phyloP scores from a whole-genome alignment of 2,113 vertebrate genomes.

The Thalassarche chlororhynchos region DNA sequence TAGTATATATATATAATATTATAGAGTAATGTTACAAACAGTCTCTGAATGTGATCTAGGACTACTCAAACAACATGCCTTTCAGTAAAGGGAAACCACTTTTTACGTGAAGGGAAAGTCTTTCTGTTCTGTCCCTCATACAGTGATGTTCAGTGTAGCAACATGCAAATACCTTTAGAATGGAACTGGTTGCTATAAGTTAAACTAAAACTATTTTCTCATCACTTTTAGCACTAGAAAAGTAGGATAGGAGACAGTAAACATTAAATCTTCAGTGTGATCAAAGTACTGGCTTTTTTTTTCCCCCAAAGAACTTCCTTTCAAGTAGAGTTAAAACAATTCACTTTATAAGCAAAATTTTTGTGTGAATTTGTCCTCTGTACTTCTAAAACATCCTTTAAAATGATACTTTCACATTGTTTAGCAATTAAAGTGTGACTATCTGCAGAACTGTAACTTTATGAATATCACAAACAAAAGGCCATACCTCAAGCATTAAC shows the following conservation, averaged over 20 bases:
- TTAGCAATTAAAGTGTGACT: background rate
- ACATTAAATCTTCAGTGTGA: background rate
- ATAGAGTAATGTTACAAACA: background rate
- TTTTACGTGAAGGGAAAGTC: background rate
- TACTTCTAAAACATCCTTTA: background rate
- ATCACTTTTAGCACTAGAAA: background rate
- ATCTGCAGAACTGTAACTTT: background rate
- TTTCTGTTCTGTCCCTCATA: background rate
- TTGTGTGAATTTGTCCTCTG: background rate
- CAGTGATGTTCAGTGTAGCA: background rate
- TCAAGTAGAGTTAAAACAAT: background rate
- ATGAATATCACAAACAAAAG: background rate
- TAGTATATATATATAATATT: too few relatives aligned
- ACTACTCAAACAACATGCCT: background rate
- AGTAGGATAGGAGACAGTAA: background rate
- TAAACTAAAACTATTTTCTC: background rate
- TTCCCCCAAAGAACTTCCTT: background rate
- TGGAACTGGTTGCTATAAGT: background rate
- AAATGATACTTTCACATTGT: background rate
- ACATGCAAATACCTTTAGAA: background rate
- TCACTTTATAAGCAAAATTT: background rate
- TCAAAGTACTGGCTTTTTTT: background rate
- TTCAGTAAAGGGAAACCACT: background rate
- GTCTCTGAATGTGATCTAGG: background rate
- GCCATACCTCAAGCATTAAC: background rate